phyloP scores from a whole-genome alignment of 2,797 vertebrate species.

The Petrocephalus sullivani region DNA sequence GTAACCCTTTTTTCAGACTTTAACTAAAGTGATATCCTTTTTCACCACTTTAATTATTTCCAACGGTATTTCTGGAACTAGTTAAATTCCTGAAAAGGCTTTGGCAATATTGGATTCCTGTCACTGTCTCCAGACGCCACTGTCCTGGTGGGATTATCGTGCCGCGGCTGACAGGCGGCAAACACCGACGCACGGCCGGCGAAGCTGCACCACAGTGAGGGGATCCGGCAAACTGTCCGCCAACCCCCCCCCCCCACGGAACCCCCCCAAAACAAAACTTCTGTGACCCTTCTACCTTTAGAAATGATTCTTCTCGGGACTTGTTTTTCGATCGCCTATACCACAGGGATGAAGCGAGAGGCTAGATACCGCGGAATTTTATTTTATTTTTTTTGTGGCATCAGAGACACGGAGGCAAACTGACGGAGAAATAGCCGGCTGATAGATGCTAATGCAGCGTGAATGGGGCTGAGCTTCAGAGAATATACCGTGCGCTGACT shows the following conservation, averaged over 20 bases:
- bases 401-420: neutral
- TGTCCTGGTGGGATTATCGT: neutral
- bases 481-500: neutral
- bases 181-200: neutral
- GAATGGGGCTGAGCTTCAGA: neutral
- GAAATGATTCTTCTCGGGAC: neutral
- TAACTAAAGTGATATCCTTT: neutral
- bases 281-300: neutral
- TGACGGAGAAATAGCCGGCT: neutral
- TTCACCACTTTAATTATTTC: neutral
- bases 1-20: neutral
- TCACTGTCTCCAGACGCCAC: conserved; percentile 48
- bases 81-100: neutral
- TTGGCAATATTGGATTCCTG: neutral
- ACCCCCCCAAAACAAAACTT: neutral
- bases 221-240: neutral
- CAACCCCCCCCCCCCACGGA: neutral
- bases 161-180: neutral
- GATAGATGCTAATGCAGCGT: neutral
- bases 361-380: neutral
- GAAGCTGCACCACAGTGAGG: neutral
- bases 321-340: neutral
- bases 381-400: neutral
- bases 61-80: neutral
- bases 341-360: neutral